Base-by-base conservation (phyloP, 2,888 invertebrate genomes). In the Dynastes maya region DNA sequence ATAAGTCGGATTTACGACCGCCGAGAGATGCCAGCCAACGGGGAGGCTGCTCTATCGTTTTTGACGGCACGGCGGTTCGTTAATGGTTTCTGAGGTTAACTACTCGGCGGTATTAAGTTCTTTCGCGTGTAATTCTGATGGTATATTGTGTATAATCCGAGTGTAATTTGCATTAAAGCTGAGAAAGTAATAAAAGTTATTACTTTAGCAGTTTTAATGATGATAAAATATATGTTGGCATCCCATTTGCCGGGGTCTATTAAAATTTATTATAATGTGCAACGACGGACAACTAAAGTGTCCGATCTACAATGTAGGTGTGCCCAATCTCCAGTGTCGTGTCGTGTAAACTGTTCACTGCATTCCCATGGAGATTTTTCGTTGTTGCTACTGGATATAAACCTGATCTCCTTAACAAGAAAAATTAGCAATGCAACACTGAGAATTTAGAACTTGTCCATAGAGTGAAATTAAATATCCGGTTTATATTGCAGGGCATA, bases 31-130 rank as follows among this genome's bases (percentile, higher is more conserved):
- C 22, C 4, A 29, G 8, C 45, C 51, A n/a, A 51, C n/a, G 9
- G 51, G 29, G 51, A 68, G 29, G 68, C 29, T 51, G 13, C 27
- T 27, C 13, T 65, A 65, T 65, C 65, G 45, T 55, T 16, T 37
- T 65, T 5, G 8, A n/a, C 9, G 32, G 70, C 51, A 32, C 9
- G 51, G 68, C 49, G 49, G 13, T 13, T 32, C 29, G 51, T 51
- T 68, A 68, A 68, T 68, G 51, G 68, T 11, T 51, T 51, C 51
- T 29, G n/a, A 68, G 51, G 49, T 51, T 68, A 68, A 68, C 68
- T 67, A 27, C 45, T 16, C 8, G 45, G 32, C 16, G 63, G 22
- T 32, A 63, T 63, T 63, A 63, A 63, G 29, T 13, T 32, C 29
- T 63, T 63, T 63, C 63, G 63, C 29, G 6, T 63, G 13, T 63